Evolutionary conservation across 1,140 invertebrate species (phyloP), one percentile per base, ranked within the genome.

Genomic region (Thaumatotibia leucotreta): DNA sequence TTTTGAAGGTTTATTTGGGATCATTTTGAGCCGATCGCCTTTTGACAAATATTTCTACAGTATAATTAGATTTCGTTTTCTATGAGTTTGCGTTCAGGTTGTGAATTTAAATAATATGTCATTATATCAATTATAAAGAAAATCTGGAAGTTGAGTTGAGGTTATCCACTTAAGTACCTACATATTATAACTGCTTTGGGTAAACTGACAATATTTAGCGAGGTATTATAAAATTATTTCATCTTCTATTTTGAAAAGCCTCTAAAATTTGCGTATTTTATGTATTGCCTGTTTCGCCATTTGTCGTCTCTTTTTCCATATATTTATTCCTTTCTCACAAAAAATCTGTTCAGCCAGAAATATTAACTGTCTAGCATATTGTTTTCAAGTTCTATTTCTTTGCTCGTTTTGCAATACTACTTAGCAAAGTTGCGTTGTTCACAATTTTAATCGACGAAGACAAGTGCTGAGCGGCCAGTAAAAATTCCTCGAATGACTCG

Each of bases 401-500:
- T 58, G 52, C 52, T 58, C 29, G 52, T 58, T 58, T 58, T 58
- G 52, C 23, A 58, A 58, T 58, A 58, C 52, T 58, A 58, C 10
- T 27, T 58, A 27, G 52, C n/a, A 27, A 10, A 14, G 39, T 45
- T 20, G 39, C 14, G 39, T 45, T 45, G 6, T 45, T 45, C 39
- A 20, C 39, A 45, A 45, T 1, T 0, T 0, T 39, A 5, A 39
- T n/a, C 35, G n/a, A n/a, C n/a, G n/a, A n/a, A 39, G 4, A 39
- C 0, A 39, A 14, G n/a, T n/a, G 14, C 14, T 14, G n/a, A 39
- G 35, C 14, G 14, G 35, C 35, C 35, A 39, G 35, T 39, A 39
- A 10, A 39, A 39, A 2, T 11, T 39, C 5, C n/a, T 32, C n/a
- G n/a, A n/a, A n/a, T n/a, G n/a, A n/a, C n/a, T 39, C 35, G n/a